Evolutionary conservation across 2,888 invertebrate genomes (phyloP), one percentile per base, ranked within the genome.

Genomic region (Formica aserva): DNA sequence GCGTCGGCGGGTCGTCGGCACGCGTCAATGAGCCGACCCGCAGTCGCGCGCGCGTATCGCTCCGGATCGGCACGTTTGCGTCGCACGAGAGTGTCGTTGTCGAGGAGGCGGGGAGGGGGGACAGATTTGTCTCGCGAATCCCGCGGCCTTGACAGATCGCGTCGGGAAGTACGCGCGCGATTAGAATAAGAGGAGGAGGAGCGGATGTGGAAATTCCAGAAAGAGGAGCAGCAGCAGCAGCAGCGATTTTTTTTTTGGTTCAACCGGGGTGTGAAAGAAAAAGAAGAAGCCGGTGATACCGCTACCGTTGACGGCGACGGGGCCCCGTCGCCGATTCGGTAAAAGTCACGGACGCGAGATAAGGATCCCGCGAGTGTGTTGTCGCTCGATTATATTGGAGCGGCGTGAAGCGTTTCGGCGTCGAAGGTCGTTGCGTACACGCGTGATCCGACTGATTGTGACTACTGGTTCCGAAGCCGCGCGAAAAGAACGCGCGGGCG

Each of bases 1-100:
- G 72, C 38, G 57, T 74, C n/a, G 75, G 6, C 72, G 72, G 69
- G 77, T 69, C 77, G 71, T 72, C 78, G 78, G 78, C 72, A 78
- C 78, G 78, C 78, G 78, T 60, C 6, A 45, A 18, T 18, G 52
- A 3, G 22, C 22, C 22, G 75, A 6, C 5, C 0, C 65, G 48
- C 57, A 78, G 78, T 78, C 72, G 67, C 45, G 72, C 60, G 18
- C 35, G 72, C 45, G 78, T 71, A 78, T 71, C 60, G 60, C 45
- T 48, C 45, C 45, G 18, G 60, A 71, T n/a, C 45, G 35, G 76
- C 15, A 29, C 38, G 26, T 66, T 52, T 26, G n/a, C 52, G 52
- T 52, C 18, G 52, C 52, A n/a, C 52, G 52, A 6, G n/a, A 52
- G 52, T 52, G 52, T 52, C 48, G 15, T 8, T 6, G 18, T 52